Evolutionary conservation across 2,113 vertebrate species (phyloP).

Genomic region (Patagioenas fasciata): DNA sequence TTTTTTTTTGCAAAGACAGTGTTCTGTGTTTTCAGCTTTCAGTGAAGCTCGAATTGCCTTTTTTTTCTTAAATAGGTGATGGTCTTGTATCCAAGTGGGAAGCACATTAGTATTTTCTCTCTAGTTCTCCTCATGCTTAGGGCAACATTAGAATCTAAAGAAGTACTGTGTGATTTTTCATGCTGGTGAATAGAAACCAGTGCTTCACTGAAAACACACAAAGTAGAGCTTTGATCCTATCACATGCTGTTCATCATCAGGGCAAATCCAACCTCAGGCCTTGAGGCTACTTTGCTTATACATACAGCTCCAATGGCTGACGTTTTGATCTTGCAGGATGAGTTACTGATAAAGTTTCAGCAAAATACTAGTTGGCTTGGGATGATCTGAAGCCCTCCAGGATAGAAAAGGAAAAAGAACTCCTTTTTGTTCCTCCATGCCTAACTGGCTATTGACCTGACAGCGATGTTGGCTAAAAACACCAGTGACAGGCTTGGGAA

Average conservation of each 20-base stretch:
- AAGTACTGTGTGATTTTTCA: background rate
- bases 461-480: background rate
- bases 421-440: background rate
- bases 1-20: background rate
- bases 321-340: background rate
- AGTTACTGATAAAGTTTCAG: background rate
- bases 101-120: background rate
- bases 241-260: background rate
- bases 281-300: background rate
- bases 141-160: background rate
- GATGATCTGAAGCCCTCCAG: background rate
- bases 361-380: background rate
- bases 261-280: background rate
- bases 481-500: background rate
- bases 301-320: background rate
- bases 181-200: background rate
- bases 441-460: background rate
- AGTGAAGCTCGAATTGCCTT: background rate
- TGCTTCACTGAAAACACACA: background rate
- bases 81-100: background rate
- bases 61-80: background rate
- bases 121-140: background rate
- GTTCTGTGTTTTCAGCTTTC: background rate
- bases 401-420: background rate
- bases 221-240: background rate